Base-by-base conservation (phyloP, 1,140 invertebrate genomes). In the Augochlora pura region DNA sequence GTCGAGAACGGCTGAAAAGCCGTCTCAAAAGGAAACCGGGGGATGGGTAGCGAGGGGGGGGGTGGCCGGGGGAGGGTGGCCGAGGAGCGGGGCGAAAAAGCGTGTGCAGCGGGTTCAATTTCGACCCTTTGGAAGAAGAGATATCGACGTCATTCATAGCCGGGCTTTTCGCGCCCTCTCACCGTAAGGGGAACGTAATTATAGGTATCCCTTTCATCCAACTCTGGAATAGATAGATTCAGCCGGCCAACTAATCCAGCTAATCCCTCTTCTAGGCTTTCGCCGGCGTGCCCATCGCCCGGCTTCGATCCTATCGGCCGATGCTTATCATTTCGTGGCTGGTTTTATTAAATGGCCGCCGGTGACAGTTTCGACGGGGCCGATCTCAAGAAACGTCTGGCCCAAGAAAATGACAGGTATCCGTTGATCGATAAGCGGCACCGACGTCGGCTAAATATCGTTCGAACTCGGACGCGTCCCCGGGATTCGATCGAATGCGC, bases 131-230 rank as follows among this genome's bases (percentile, higher is more conserved):
- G 75, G 77, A 85, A 84, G 79, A 81, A 83, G 84, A 86, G 84
- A 86, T 83, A 88, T 86, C 84, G 87, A 77, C 73, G 80, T 84
- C 77, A 88, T 88, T 88, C 86, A 83, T 81, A 69, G 52, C 72
- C 70, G 72, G 82, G 82, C 87, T 87, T 85, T 86, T 80, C 82
- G 81, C 81, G 68, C 83, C 80, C 84, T 82, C 66, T 73, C 78
- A 64, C 77, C 77, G 75, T 83, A 81, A 83, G 80, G 66, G 77
- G 72, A 88, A 88, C 87, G 86, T 87, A 88, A 89, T 89, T 89
- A 89, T 89, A 82, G 82, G 69, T 85, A 79, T 82, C 76, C 76
- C 85, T 88, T 89, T 88, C 81, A 88, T 86, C 72, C 83, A 59
- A 38, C 81, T 57, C 46, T 52, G 63, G 78, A 73, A 82, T 83